Evolutionary conservation across 2,797 vertebrate genomes (phyloP).

Genomic region (Eulemur albifrons): DNA sequence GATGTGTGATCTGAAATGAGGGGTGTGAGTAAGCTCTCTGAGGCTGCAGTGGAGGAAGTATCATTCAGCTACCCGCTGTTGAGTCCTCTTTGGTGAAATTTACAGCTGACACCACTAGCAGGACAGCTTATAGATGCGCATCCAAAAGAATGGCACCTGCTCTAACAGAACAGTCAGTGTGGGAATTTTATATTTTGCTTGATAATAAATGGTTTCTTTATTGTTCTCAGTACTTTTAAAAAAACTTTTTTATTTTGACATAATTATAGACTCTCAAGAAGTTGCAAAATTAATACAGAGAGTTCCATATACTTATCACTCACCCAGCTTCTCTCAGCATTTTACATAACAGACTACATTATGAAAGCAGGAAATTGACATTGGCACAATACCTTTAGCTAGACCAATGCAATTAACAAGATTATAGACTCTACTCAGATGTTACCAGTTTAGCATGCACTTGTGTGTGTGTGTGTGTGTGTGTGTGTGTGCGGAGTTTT

Average conservation of each 20-base stretch:
- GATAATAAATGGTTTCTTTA: slow-evolving; percentile 15
- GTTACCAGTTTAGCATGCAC: background rate
- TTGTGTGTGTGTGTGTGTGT: background rate
- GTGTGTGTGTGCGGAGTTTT: background rate
- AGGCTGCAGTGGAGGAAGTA: background rate
- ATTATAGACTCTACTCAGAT: slow-evolving; percentile 7
- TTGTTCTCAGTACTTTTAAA: background rate
- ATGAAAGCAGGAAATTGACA: slow-evolving; percentile 37
- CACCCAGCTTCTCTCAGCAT: background rate
- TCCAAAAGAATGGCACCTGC: background rate
- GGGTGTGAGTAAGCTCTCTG: background rate
- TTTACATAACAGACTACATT: slow-evolving; percentile 9
- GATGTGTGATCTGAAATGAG: background rate
- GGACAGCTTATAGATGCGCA: background rate
- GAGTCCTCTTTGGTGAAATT: background rate
- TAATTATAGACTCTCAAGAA: slow-evolving; percentile 60
- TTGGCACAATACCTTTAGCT: background rate
- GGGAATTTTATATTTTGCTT: background rate
- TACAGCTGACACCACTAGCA: background rate
- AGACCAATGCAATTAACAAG: background rate
- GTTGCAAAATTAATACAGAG: slow-evolving; percentile 15
- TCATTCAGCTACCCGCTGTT: rapidly evolving
- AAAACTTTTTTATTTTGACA: background rate
- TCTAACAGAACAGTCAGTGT: background rate
- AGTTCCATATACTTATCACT: slow-evolving; percentile 6